Conservation (phyloP, 2,797 vertebrate genomes). For the Chaunax sp. region DNA sequence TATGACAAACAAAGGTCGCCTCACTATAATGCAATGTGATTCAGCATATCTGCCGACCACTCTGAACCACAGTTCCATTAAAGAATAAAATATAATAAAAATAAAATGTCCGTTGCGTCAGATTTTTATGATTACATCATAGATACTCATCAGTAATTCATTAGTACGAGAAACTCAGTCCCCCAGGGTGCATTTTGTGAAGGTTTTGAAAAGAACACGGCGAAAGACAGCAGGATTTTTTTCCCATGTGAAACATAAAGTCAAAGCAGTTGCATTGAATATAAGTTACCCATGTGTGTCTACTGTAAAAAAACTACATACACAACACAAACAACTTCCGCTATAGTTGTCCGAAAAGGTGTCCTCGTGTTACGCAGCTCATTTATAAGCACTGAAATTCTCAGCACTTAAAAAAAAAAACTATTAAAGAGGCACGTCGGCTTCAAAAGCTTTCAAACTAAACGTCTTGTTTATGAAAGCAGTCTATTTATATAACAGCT, state of each 20-base stretch:
- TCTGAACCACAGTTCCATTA: too few relatives aligned
- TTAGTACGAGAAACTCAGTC: not conserved
- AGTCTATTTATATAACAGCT: too few relatives aligned
- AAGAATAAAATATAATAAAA: too few relatives aligned
- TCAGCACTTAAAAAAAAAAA: not conserved
- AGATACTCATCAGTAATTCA: not conserved
- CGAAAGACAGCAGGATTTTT: too few relatives aligned
- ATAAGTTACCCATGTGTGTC: not conserved
- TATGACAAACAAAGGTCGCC: too few relatives aligned
- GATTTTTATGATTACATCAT: not conserved
- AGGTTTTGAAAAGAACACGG: not conserved
- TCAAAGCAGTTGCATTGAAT: too few relatives aligned
- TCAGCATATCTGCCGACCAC: too few relatives aligned
- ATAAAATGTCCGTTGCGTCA: not conserved
- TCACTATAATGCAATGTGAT: too few relatives aligned
- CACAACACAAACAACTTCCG: conserved; percentile 38
- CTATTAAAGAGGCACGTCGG: not conserved
- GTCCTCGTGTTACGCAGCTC: not conserved
- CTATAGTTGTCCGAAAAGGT: not conserved
- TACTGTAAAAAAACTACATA: too few relatives aligned
- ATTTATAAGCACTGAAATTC: not conserved
- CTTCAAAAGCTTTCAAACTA: not conserved
- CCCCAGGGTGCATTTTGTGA: not conserved
- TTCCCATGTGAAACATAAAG: not conserved
- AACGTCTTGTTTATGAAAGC: fast-evolving